Conservation (phyloP, 2,888 invertebrate genomes). For the Nomada goodeniana region DNA sequence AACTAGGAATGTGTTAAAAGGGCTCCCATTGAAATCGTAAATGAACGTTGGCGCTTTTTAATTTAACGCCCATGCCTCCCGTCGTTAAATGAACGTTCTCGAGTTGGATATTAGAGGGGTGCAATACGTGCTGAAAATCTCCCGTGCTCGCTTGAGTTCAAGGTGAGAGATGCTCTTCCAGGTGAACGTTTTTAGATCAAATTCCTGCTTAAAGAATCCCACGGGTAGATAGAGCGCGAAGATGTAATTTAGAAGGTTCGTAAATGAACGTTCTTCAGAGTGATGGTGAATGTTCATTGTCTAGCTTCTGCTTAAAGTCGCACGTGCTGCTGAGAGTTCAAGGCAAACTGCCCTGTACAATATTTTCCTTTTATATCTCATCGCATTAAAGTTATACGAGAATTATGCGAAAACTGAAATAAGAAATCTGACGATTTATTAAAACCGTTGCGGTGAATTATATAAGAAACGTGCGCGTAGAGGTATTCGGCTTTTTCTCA, state of each 20-base stretch:
- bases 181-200: background rate
- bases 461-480: no score
- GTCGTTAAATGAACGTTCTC: background rate
- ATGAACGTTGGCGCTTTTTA: conserved; percentile 14
- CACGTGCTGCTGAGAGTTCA: conserved; percentile 8
- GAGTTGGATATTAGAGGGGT: background rate
- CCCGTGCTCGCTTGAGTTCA: background rate
- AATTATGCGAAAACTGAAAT: no score
- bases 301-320: background rate
- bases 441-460: no score
- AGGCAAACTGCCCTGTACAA: background rate
- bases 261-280: background rate
- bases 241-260: conserved; percentile 3
- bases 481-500: no score
- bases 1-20: background rate
- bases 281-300: background rate
- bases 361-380: background rate
- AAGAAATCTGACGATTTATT: no score
- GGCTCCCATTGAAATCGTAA: background rate
- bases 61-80: background rate
- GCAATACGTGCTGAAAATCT: background rate
- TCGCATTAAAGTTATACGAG: background rate
- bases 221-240: background rate
- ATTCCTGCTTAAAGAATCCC: conserved; percentile 8
- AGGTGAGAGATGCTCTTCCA: conserved; percentile 1